Evolutionary conservation across 2,113 vertebrate genomes (phyloP), one percentile per base, ranked within the genome.

Genomic region (Irena cyanogastra): DNA sequence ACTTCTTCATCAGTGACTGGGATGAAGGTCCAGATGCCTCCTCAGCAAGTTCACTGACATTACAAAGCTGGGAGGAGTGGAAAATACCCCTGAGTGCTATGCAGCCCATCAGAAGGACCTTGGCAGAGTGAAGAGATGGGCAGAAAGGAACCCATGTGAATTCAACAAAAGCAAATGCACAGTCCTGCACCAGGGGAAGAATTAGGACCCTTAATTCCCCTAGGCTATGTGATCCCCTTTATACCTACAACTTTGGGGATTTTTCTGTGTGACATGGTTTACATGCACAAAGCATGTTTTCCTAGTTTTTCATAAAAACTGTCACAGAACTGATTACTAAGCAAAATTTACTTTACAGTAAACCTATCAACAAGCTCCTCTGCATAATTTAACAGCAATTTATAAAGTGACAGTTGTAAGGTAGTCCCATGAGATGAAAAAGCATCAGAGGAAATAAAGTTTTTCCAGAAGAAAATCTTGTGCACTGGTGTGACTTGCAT

Each of bases 401-500:
- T 90, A 82, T 64, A 26, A 52, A 75, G 37, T 49, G 17, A 65
- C 21, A 89, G 83, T 82, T 68, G n/a, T 64, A 90, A 91, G 33
- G 42, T 76, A 76, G 39, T 64, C 44, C 50, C 49, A 33, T 49
- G 83, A 57, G n/a, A 89, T 72, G 33, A 88, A 91, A 88, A 94
- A n/a, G 13, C 27, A 72, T 85, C 42, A 94, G 56, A 76, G 31
- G 42, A 85, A 93, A 77, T 71, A 74, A 90, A 89, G 33, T 30
- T 79, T 64, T 65, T 93, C 52, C 56, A 33, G 52, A 85, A 68
- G 76, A 77, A 97, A 96, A 76, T 11, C 13, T 89, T 91, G n/a
- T 68, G 22, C 77, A n/a, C 39, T 82, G 17, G 27, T 80, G 37
- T 84, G 74, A 93, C 52, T 68, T 89, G 35, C 52, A 83, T 94